A percentile compares a stretch with the other conserved stretches of the same genome.
Conservation (phyloP, 2,888 invertebrate species). For the Parascotia fuliginaria region DNA sequence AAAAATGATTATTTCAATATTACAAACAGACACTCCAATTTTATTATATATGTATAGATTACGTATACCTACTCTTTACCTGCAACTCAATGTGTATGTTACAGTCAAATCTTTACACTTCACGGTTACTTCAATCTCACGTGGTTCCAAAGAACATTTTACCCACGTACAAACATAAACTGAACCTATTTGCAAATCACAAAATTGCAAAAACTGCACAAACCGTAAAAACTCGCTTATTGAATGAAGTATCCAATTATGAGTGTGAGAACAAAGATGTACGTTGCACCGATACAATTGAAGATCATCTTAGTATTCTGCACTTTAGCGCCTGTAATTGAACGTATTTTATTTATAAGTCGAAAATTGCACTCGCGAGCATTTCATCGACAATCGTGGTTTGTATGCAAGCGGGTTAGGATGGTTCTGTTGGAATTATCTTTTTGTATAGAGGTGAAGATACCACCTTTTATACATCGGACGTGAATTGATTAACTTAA, state of each 20-base stretch:
- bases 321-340: constrained; percentile 63
- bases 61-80: too few relatives aligned
- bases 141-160: too few relatives aligned
- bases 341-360: constrained; percentile 72
- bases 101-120: too few relatives aligned
- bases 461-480: constrained; percentile 23
- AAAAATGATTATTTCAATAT: too few relatives aligned
- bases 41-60: too few relatives aligned
- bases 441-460: constrained; percentile 47
- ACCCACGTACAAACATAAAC: too few relatives aligned
- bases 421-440: constrained; percentile 50
- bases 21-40: too few relatives aligned
- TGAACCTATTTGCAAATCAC: constrained; percentile 8
- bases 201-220: constrained; percentile 37
- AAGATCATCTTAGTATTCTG: constrained; percentile 51
- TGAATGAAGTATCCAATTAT: constrained; percentile 44
- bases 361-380: constrained; percentile 62
- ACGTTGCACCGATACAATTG: constrained; percentile 42
- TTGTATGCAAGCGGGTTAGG: constrained; percentile 58
- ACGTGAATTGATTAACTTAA: too few relatives aligned
- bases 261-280: constrained; percentile 44
- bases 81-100: too few relatives aligned
- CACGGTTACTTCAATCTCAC: too few relatives aligned
- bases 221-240: constrained; percentile 39
- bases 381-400: constrained; percentile 69